These are phyloP conservation scores for Pyxicephalus adspersus DNA, from an alignment of 2,113 vertebrate species.

Conservation along the genomic window DNA sequence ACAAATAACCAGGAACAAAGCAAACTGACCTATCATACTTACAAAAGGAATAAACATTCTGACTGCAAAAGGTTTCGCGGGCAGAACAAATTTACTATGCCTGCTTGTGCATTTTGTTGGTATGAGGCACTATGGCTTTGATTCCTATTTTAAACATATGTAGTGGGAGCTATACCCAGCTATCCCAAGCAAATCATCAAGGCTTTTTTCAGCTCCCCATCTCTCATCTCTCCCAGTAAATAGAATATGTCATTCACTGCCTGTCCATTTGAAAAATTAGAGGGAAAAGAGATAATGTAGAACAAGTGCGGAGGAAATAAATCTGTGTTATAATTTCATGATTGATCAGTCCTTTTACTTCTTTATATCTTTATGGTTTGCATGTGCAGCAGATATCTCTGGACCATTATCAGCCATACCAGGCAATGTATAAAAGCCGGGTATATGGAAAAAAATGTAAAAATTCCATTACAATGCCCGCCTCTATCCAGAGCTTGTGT, in stretches of 20 bases:
- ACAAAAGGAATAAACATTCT: neutral
- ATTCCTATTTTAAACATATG: neutral
- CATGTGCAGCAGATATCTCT: neutral
- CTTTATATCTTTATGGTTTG: neutral
- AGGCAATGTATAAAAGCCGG: too few species aligned
- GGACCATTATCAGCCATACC: too few species aligned
- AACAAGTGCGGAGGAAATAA: neutral
- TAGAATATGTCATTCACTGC: constrained; percentile 27
- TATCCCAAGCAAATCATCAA: constrained; percentile 23
- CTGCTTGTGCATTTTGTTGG: neutral
- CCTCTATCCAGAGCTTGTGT: too few species aligned
- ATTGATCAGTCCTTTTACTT: constrained; percentile 20
- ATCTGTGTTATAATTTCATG: neutral
- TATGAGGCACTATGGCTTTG: neutral
- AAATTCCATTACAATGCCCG: too few species aligned
- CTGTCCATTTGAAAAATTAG: neutral
- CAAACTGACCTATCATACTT: neutral
- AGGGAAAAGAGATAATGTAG: constrained; percentile 5
- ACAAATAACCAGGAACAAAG: constrained; percentile 2
- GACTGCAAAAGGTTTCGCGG: neutral
- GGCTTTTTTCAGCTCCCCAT: neutral
- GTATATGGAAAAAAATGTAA: too few species aligned
- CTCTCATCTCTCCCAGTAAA: neutral
- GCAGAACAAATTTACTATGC: neutral
- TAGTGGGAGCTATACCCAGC: neutral